Percentiles rank a stretch among this genome's conserved stretches.
Conservation (phyloP, 2,113 vertebrate genomes). For the Micronisus gabar region DNA sequence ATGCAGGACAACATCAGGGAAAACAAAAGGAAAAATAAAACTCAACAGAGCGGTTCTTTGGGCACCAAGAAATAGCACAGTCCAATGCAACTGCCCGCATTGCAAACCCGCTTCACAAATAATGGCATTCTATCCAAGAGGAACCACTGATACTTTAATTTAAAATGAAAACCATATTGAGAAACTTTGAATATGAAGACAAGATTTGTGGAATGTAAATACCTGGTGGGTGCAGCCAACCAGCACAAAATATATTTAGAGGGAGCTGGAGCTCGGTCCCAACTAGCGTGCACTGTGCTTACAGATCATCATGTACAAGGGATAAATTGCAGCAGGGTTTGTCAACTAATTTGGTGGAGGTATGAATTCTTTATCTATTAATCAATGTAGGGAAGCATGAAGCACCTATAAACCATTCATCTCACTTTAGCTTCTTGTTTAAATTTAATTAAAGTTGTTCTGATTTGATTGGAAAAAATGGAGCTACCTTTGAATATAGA, state of each 20-base stretch:
- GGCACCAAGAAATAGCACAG: neutral
- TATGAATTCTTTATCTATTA: slow-evolving; percentile 53
- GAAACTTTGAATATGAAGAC: neutral
- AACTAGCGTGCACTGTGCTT: neutral
- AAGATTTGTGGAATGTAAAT: neutral
- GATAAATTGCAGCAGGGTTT: slow-evolving; percentile 24
- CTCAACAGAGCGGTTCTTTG: neutral
- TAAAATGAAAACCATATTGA: neutral
- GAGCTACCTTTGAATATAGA: neutral
- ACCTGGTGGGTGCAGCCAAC: slow-evolving; percentile 2
- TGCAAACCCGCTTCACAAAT: neutral
- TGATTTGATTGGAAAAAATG: neutral
- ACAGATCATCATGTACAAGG: neutral
- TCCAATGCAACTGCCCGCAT: rapidly evolving
- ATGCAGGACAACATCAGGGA: neutral
- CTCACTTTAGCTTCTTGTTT: slow-evolving; percentile 48
- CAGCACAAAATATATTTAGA: neutral
- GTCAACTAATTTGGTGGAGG: slow-evolving; percentile 31
- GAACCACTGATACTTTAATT: neutral
- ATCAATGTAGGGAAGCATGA: slow-evolving; percentile 38
- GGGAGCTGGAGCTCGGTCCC: neutral
- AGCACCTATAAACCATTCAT: slow-evolving; percentile 45
- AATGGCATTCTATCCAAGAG: neutral
- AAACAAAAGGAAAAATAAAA: neutral
- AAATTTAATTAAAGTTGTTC: slow-evolving; percentile 28